These are phyloP conservation scores for Xyrichtys novacula DNA, from an alignment of 2,797 vertebrate genomes.

Conservation along the genomic window DNA sequence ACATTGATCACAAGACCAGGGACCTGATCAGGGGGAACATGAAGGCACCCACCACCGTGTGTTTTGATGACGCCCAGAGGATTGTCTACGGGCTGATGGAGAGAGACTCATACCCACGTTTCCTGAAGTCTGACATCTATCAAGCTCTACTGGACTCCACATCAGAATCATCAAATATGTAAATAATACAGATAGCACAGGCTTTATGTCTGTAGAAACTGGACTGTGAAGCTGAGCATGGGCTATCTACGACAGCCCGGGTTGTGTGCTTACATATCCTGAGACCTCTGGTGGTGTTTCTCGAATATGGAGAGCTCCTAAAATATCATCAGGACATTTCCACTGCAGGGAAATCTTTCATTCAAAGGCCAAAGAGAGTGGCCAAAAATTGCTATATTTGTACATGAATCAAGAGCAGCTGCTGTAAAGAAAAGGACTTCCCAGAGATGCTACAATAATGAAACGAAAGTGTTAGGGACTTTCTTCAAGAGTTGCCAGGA, in stretches of 20 bases:
- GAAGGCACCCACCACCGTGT: slow-evolving; percentile 78
- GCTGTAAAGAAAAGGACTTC: slow-evolving; percentile 39
- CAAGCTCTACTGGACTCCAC: slow-evolving; percentile 79
- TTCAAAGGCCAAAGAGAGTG: background rate
- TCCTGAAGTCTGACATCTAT: slow-evolving; percentile 89
- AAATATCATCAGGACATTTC: slow-evolving; percentile 1
- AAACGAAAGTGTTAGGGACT: slow-evolving; percentile 59
- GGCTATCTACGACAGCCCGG: slow-evolving; percentile 22
- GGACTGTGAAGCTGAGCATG: slow-evolving; percentile 26
- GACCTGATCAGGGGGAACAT: slow-evolving; percentile 84
- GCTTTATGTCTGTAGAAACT: slow-evolving; percentile 9
- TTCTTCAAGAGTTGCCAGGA: slow-evolving; percentile 58
- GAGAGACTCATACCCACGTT: slow-evolving; percentile 90
- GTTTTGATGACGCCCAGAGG: slow-evolving; percentile 89
- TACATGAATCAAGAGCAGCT: background rate
- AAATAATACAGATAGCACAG: slow-evolving; percentile 23
- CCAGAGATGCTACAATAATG: slow-evolving; percentile 16
- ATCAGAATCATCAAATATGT: slow-evolving; percentile 57
- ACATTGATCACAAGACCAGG: slow-evolving; percentile 89
- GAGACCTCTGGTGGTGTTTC: slow-evolving; percentile 1
- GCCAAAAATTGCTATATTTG: background rate
- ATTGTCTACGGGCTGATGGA: slow-evolving; percentile 90
- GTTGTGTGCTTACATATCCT: slow-evolving; percentile 2
- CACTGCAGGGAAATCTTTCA: slow-evolving; percentile 3
- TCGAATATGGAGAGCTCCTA: slow-evolving; percentile 1